Evolutionary conservation across 2,888 invertebrate genomes (phyloP), one percentile per base, ranked within the genome.

Genomic region (Lithosia quadra): DNA sequence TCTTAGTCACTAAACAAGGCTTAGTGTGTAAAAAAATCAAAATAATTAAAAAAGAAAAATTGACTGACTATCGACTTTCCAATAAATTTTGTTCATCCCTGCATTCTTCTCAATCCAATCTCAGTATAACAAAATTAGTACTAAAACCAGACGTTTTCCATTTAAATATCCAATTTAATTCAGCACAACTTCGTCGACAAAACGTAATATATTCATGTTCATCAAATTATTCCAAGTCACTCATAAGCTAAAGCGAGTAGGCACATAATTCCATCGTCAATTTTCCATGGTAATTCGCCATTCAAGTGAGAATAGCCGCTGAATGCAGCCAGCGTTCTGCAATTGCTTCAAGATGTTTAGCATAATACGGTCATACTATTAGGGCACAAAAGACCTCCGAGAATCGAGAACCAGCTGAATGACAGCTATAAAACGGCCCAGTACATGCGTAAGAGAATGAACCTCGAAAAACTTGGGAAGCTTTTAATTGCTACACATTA

Each of bases 331-430:
- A 75, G 79, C 81, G 80, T 85, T 84, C 75, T 89, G 91, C 91
- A 91, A 92, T 92, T 91, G 91, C 90, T 84, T 76, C 82, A 78
- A 87, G 85, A 88, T 89, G 89, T 89, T 92, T 93, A 91, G 92
- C 92, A 93, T 93, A 93, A 93, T 92, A 91, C 88, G 88, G 90
- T 88, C 89, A 92, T 92, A 88, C 85, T 88, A 90, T 91, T 91
- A 63, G 74, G 82, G 86, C 87, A 91, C 88, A 91, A 91, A 90
- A 90, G 90, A 88, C 84, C 60, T 61, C 13, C 9, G 34, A 60
- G 63, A 71, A 65, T 69, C 70, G 63, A 75, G 74, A 85, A 81
- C 80, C 78, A 81, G 71, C 73, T 76, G 66, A 70, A 71, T 74
- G 67, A 71, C 68, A 49, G 28, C 49, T 65, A 72, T 73, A 77